Base-by-base conservation (phyloP, 2,113 vertebrate species). In the Lucifuga dentata region DNA sequence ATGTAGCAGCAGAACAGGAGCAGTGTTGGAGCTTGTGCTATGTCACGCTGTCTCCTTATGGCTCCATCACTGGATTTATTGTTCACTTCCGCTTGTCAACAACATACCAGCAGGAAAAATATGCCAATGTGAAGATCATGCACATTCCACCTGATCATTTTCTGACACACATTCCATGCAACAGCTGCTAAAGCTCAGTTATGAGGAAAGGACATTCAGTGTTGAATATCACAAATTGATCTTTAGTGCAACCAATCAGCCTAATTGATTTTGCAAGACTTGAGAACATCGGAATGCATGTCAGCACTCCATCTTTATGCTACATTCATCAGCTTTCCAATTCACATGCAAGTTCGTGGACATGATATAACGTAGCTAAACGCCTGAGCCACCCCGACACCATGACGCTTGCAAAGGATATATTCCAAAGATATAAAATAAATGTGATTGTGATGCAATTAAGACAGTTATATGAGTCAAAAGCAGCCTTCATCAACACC, bases 11-110 rank as follows among this genome's bases (percentile, higher is more conserved):
- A 58, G 48, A 56, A 45, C 48, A 58, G 55, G 52, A 51, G 46
- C 44, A 21, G 40, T n/a, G 13, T 55, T 44, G 15, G 43, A 68
- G 10, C 78, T 46, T 43, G 58, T 19, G 6, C 33, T 13, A 1
- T 33, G 67, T 85, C 79, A 86, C 44, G 46, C 49, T 52, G 71
- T 73, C 55, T 82, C 77, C 62, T 35, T 59, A 73, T 61, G 55
- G 65, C 74, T 61, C 55, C 38, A 39, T 88, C 80, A 87, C 82
- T 81, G 23, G 60, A 63, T 59, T 40, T 73, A 63, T 89, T 89
- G 84, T 89, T 90, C 68, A 77, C 69, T 77, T 87, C 64, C 23
- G 29, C 64, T 83, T 49, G 87, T 91, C 84, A 90, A 89, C 87
- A 89, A 82, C 81, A 87, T 86, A 84, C 80, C 88, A 7, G 26